A percentile compares a stretch with the other conserved stretches of the same genome.
phyloP scores from a whole-genome alignment of 2,888 invertebrate species.

The Cetonia aurata region DNA sequence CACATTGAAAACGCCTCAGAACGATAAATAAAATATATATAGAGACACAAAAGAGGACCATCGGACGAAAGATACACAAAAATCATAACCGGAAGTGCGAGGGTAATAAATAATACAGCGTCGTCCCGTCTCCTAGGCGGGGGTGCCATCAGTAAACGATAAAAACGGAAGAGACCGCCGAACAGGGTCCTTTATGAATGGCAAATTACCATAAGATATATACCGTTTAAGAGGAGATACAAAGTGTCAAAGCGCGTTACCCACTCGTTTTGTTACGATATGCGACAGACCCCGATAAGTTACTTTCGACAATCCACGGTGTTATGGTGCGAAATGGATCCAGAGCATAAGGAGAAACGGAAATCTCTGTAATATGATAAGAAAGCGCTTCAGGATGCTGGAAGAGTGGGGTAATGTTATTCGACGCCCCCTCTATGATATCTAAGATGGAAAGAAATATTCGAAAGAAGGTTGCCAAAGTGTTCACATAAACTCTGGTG shows the following conservation, averaged over 20 bases:
- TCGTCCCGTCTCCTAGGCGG: background rate
- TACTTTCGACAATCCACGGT: slow-evolving; percentile 18
- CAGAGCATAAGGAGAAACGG: background rate
- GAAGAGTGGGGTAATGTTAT: slow-evolving; percentile 12
- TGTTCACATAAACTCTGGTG: too few species aligned
- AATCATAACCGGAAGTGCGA: slow-evolving; percentile 23
- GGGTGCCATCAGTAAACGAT: slow-evolving; percentile 17
- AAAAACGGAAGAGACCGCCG: slow-evolving; percentile 29
- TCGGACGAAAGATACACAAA: slow-evolving; percentile 26
- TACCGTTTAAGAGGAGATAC: slow-evolving; percentile 53
- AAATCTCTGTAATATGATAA: slow-evolving; percentile 33
- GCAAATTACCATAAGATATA: slow-evolving; percentile 52
- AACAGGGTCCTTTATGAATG: slow-evolving; percentile 45
- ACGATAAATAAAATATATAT: slow-evolving; percentile 30
- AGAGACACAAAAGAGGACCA: slow-evolving; percentile 16
- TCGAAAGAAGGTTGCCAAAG: too few species aligned
- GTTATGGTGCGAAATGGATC: slow-evolving; percentile 22
- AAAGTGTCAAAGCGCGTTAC: slow-evolving; percentile 57
- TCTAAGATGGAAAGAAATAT: too few species aligned
- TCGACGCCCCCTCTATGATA: background rate
- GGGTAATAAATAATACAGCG: slow-evolving; percentile 34
- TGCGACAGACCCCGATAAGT: slow-evolving; percentile 47
- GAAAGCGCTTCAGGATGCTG: slow-evolving; percentile 1
- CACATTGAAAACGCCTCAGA: slow-evolving; percentile 3
- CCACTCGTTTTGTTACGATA: slow-evolving; percentile 53